A percentile compares a stretch with the other conserved stretches of the same genome.
Evolutionary conservation across 2,797 vertebrate genomes (phyloP).

Genomic region (Zenarchopterus dispar): DNA sequence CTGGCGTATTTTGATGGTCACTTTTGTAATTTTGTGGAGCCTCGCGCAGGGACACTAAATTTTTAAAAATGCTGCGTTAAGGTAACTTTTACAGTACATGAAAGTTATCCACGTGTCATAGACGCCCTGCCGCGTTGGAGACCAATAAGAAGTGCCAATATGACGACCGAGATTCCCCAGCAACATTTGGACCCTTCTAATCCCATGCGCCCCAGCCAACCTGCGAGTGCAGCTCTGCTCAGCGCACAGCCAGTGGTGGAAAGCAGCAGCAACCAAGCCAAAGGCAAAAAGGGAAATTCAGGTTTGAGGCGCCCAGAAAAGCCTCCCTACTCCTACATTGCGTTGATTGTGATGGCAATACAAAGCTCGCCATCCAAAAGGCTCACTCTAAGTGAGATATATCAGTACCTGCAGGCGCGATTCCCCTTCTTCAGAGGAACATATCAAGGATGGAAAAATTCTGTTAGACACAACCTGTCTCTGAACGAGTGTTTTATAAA

Average conservation of each 20-base stretch:
- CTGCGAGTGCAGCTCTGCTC: constrained; percentile 79
- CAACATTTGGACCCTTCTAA: constrained; percentile 83
- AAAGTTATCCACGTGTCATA: too few relatives aligned
- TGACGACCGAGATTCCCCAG: constrained; percentile 87
- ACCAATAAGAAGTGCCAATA: constrained; percentile 52
- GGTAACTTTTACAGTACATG: too few relatives aligned
- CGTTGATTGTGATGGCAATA: constrained; percentile 97
- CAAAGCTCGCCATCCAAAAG: constrained; percentile 93
- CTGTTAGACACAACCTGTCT: constrained; percentile 95
- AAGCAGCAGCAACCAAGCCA: constrained; percentile 72
- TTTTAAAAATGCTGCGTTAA: constrained; percentile 1
- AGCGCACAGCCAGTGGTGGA: constrained; percentile 83
- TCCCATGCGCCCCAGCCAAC: constrained; percentile 81
- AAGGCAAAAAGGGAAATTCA: constrained; percentile 88
- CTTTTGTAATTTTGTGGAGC: constrained; percentile 37
- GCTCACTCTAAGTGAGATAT: constrained; percentile 94
- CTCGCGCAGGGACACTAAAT: constrained; percentile 27
- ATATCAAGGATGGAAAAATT: constrained; percentile 98
- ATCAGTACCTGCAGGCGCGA: constrained; percentile 94
- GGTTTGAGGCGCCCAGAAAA: constrained; percentile 93
- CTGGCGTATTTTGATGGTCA: constrained; percentile 53
- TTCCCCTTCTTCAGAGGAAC: constrained; percentile 96
- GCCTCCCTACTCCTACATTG: constrained; percentile 96
- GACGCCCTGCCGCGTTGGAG: neutral
- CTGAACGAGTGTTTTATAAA: constrained; percentile 98